Base-by-base conservation (phyloP, 1,140 invertebrate genomes). In the Achroia grisella region DNA sequence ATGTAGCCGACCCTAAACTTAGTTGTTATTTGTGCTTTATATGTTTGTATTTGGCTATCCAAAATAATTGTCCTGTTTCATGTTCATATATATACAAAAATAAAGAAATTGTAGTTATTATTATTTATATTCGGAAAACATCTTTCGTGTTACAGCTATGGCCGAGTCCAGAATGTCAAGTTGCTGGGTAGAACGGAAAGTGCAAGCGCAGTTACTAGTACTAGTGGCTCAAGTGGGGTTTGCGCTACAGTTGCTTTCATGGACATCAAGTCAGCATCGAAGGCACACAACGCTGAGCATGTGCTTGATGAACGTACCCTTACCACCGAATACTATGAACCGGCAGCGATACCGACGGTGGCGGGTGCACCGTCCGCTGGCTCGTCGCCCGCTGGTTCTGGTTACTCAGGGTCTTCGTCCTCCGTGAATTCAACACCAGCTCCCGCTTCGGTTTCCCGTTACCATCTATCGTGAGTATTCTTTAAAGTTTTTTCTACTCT, bases 161-260 rank as follows among this genome's bases (percentile, higher is more conserved):
- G 95, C 88, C 94, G 94, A 89, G 95, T 97, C 87, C 95, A 97
- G 89, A 96, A 94, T 91, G 95, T 97, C 89, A 97, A 96, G 88
- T 89, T 97, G 84, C 90, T 96, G 89, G 81, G 81, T 72, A 72
- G 80, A 67, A 89, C 76, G 86, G 89, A 83, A 85, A 88, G 71
- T 87, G 85, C 79, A 73, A 87, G 80, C 83, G 77, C 71, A 77
- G 82, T 72, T 69, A 74, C 83, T 79, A 79, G 71, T 65, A 63
- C 39, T 48, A 62, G 44, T 56, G 62, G 77, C 62, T 86, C 80
- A 56, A 89, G 88, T 71, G 89, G 88, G 62, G 88, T 92, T 81
- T 89, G 89, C 84, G 95, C 95, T 74, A 96, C 95, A 70, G 95
- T 97, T 79, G 95, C 95, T 73, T 97, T 97, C 89, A 97, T 97